A percentile compares a stretch with the other conserved stretches of the same genome.
phyloP scores from a whole-genome alignment of 2,113 vertebrate species.

The Heliornis fulica region DNA sequence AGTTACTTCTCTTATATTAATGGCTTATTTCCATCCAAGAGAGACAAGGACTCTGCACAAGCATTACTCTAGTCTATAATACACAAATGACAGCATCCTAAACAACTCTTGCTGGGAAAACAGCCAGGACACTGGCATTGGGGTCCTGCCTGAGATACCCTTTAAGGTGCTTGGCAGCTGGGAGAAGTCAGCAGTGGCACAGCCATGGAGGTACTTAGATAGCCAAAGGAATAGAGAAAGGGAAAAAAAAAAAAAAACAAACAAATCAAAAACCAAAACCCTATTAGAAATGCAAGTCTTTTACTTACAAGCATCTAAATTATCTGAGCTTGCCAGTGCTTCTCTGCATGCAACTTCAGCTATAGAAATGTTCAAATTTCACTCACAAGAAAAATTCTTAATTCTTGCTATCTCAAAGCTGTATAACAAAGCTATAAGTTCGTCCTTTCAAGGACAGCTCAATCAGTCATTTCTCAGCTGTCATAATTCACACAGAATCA shows the following conservation, averaged over 20 bases:
- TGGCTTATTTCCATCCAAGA: background rate
- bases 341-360: background rate
- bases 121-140: background rate
- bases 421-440: background rate
- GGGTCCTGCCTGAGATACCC: background rate
- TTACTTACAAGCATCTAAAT: background rate
- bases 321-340: background rate
- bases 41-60: background rate
- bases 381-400: background rate
- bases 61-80: background rate
- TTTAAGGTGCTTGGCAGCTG: background rate
- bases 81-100: rapidly evolving
- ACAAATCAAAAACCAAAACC: no score
- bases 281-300: background rate
- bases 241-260: no score
- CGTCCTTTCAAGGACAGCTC: background rate
- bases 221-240: background rate
- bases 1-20: background rate
- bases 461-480: background rate
- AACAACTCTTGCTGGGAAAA: background rate
- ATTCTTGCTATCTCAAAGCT: background rate
- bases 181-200: background rate
- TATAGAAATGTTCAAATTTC: background rate
- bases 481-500: background rate
- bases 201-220: background rate